Conservation (phyloP, 2,113 vertebrate species). For the Gymnobelideus leadbeateri region DNA sequence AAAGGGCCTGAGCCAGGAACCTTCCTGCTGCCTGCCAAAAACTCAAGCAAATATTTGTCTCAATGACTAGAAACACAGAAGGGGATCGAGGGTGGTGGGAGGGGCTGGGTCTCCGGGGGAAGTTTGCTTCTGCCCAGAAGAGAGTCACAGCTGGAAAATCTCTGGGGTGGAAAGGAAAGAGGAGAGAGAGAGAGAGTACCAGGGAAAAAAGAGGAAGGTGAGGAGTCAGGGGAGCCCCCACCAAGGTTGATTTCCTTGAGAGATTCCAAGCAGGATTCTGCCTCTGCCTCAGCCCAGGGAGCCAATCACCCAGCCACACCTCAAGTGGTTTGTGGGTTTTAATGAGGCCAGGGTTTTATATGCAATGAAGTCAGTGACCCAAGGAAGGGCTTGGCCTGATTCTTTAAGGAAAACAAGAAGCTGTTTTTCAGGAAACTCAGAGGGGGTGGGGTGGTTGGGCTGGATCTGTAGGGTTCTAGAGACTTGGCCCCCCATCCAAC, state of each 20-base stretch:
- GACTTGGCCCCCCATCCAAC: neutral
- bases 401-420: neutral
- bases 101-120: neutral
- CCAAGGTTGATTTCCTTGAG: neutral
- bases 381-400: neutral
- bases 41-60: slow-evolving; percentile 5
- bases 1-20: neutral
- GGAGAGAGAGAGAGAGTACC: neutral
- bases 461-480: neutral
- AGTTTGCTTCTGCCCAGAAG: neutral
- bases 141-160: neutral
- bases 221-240: neutral
- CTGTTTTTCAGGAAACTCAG: slow-evolving; percentile 2
- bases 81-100: neutral
- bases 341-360: neutral
- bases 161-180: neutral
- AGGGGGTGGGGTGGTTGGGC: neutral
- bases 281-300: neutral
- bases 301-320: slow-evolving; percentile 3
- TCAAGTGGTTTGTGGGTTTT: slow-evolving; percentile 12
- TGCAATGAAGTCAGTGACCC: slow-evolving; percentile 19
- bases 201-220: neutral
- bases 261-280: neutral
- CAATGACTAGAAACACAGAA: slow-evolving; percentile 17
- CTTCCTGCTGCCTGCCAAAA: neutral